Base-by-base conservation (phyloP, 2,888 invertebrate genomes). In the Seira ritae region DNA sequence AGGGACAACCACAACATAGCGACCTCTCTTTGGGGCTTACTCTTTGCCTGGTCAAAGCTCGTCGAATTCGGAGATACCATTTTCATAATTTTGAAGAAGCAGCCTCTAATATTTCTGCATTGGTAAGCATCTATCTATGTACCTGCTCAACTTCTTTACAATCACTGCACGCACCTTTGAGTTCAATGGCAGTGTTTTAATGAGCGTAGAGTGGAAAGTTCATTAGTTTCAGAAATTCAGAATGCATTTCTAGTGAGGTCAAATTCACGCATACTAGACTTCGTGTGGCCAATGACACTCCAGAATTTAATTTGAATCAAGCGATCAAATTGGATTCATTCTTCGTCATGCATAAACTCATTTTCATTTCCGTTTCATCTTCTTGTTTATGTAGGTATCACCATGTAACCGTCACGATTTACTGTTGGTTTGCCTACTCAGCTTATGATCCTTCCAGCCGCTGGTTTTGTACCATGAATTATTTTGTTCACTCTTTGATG, bases 361-460 rank as follows among this genome's bases (percentile, higher is more conserved):
- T n/a, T n/a, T n/a, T 31, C 2, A 31, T 31, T 31, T 31, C 31
- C 8, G 3, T 31, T 31, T 31, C 31, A 31, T 31, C 31, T 31
- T 31, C 8, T 31, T 2, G 31, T 31, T 31, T 31, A 4, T 31
- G 31, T 37, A 84, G 84, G 80, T 85, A 82, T 66, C 85, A 85
- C 69, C 82, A 85, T 73, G 76, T 97, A 90, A 97, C 97, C 37
- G 98, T 98, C 74, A 93, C 98, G 85, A 93, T 98, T 75, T 98
- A 97, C 92, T 95, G 96, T 22, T 98, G 98, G 97, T 97, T 95
- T 92, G 95, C 96, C 10, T 96, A 96, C 92, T 95, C 96, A 72
- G 96, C 96, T 8, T 86, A 86, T 37, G 86, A 86, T 24, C 86
- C 86, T 17, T 80, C 80, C 17, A 80, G 80, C 31, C 93, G 97